Evolutionary conservation across 2,113 vertebrate genomes (phyloP).

Genomic region (Cephalophus harveyi): DNA sequence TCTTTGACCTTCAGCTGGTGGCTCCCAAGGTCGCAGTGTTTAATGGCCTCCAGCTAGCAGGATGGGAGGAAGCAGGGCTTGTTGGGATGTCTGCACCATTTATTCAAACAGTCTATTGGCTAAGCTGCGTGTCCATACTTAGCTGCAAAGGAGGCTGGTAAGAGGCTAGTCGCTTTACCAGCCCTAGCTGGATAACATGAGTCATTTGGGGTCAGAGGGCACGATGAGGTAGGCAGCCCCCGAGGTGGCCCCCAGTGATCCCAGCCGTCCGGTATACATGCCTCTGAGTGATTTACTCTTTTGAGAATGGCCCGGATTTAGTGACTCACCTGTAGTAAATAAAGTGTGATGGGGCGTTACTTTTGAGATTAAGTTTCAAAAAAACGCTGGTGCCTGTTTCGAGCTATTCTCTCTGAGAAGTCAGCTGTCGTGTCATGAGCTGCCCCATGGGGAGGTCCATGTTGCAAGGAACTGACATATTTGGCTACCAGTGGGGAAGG

Average conservation of each 20-base stretch:
- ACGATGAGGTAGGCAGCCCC: not conserved
- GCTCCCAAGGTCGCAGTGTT: not conserved
- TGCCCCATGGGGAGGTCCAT: not conserved
- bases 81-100: not conserved
- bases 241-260: not conserved
- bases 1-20: not conserved
- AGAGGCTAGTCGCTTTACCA: not conserved
- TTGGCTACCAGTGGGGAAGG: not conserved
- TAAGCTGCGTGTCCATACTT: not conserved
- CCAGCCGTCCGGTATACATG: rapidly evolving
- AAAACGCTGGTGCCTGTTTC: not conserved
- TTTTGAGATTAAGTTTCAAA: not conserved
- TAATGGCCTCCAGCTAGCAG: not conserved
- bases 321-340: not conserved
- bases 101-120: not conserved
- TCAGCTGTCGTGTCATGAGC: not conserved
- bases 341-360: not conserved
- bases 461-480: not conserved
- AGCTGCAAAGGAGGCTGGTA: not conserved
- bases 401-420: not conserved
- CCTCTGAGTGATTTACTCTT: not conserved
- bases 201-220: not conserved
- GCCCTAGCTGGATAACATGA: not conserved
- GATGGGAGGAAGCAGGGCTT: not conserved
- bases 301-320: not conserved